A percentile compares a stretch with the other conserved stretches of the same genome.
These are phyloP conservation scores for Delia radicum DNA, from an alignment of 1,140 invertebrate genomes.

Conservation along the genomic window DNA sequence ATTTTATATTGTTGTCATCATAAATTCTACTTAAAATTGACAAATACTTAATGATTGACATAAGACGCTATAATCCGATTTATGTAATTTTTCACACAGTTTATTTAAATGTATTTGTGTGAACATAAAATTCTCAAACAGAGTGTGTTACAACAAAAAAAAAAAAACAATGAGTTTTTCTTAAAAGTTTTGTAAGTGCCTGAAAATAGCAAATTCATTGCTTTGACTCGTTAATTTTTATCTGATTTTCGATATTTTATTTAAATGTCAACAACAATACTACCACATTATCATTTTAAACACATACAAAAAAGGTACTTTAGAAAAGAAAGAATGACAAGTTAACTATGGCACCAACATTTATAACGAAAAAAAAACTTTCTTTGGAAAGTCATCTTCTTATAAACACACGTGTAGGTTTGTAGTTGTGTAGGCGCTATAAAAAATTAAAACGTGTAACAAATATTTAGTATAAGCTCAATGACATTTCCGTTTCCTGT, in stretches of 20 bases:
- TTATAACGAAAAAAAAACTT: not conserved
- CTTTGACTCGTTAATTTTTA: conserved; percentile 14
- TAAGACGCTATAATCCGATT: conserved; percentile 26
- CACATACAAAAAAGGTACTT: not conserved
- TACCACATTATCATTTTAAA: not conserved
- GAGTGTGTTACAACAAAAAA: not conserved
- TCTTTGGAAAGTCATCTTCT: not conserved
- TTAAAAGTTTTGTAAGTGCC: not conserved
- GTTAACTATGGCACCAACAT: not conserved
- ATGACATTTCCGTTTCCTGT: not conserved
- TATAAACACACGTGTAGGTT: not conserved
- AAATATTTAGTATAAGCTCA: not conserved
- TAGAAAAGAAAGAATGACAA: conserved; percentile 4
- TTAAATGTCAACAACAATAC: conserved; percentile 15
- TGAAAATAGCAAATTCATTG: conserved; percentile 1
- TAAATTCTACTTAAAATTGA: conserved; percentile 14
- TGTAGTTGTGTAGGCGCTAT: too few relatives aligned
- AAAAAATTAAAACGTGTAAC: not conserved
- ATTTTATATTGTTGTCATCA: not conserved
- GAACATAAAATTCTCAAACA: not conserved
- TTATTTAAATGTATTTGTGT: not conserved
- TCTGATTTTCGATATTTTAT: conserved; percentile 16
- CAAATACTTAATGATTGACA: conserved; percentile 24
- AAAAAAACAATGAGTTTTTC: not conserved
- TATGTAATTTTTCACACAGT: conserved; percentile 11